phyloP scores from a whole-genome alignment of 2,113 vertebrate genomes.

The Megaceryle maxima region DNA sequence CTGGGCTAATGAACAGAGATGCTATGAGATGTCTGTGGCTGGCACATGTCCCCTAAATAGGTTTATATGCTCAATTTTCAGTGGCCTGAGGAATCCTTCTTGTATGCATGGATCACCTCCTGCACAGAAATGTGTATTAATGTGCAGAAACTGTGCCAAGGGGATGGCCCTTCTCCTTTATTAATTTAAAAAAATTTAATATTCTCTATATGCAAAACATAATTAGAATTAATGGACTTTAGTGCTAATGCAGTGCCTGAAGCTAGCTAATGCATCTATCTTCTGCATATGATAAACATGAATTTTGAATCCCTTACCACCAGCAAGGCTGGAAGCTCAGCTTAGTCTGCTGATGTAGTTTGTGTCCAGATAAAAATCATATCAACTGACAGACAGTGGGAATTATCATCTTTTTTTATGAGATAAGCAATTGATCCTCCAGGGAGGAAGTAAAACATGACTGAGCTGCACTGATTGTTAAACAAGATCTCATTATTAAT shows the following conservation, averaged over 20 bases:
- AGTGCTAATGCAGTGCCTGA: slow-evolving; percentile 41
- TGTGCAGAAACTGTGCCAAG: slow-evolving; percentile 39
- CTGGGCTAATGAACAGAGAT: background rate
- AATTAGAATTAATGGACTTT: slow-evolving; percentile 63
- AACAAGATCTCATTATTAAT: slow-evolving; percentile 43
- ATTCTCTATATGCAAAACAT: slow-evolving; percentile 59
- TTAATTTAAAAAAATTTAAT: slow-evolving; percentile 69
- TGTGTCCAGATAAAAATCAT: slow-evolving; percentile 48
- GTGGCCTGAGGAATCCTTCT: slow-evolving; percentile 2
- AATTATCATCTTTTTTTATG: slow-evolving; percentile 48
- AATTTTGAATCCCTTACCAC: slow-evolving; percentile 44
- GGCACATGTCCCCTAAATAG: background rate
- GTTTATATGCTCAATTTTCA: background rate
- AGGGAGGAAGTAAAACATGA: slow-evolving; percentile 34
- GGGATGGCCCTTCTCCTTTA: slow-evolving; percentile 34
- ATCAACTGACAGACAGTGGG: slow-evolving; percentile 46
- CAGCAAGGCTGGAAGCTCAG: slow-evolving; percentile 37
- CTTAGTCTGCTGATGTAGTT: slow-evolving; percentile 5
- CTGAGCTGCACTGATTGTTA: slow-evolving; percentile 44
- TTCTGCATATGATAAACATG: slow-evolving; percentile 23
- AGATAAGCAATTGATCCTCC: slow-evolving; percentile 50
- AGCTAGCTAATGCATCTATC: slow-evolving; percentile 39
- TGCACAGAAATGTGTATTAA: slow-evolving; percentile 3
- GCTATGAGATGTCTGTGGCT: background rate
- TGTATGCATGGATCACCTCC: slow-evolving; percentile 18